Base-by-base conservation (phyloP, 2,797 vertebrate species). In the Podarcis siculus region DNA sequence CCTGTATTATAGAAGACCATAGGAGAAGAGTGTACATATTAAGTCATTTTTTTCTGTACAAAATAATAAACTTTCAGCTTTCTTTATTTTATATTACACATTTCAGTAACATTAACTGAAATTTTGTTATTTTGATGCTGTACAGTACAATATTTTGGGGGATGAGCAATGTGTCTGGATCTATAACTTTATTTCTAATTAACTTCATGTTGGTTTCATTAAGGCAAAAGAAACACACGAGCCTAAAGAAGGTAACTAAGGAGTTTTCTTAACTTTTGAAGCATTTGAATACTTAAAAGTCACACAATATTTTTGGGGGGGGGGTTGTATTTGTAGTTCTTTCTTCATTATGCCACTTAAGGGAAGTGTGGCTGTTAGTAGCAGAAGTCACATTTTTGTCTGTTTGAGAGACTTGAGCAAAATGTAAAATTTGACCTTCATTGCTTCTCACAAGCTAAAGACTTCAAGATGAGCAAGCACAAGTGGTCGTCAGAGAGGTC, bases 361-460 rank as follows among this genome's bases (percentile, higher is more conserved):
- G 76, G 89, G 82, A 45, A 78, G 42, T 79, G 5, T 4, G 58
- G 3, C 76, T 92, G 78, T 55, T 90, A 64, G 73, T 92, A 85
- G 4, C 4, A 2, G 83, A 0, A 32, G 25, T 58, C 84, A 3
- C 81, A 10, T 77, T 92, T 75, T 79, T 73, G 58, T 87, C n/a
- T 89, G 9, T 71, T 89, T 88, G 17, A 27, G 90, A 15, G 30
- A 67, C 49, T 90, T 91, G 30, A 8, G 88, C 82, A 87, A 88
- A 91, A 87, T 90, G 61, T 79, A 37, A 89, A 93, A 75, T 32
- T n/a, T 89, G 58, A 76, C 81, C 89, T 95, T 92, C 89, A 76
- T 37, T 72, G 89, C n/a, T 94, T 92, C 4, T 76, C 92, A 92
- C 8, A 78, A 1, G 87, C 84, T 86, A 9, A n/a, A 1, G 79